A percentile compares a stretch with the other conserved stretches of the same genome.
Conservation (phyloP, 2,797 vertebrate species). For the Rhadinocentrus ornatus region DNA sequence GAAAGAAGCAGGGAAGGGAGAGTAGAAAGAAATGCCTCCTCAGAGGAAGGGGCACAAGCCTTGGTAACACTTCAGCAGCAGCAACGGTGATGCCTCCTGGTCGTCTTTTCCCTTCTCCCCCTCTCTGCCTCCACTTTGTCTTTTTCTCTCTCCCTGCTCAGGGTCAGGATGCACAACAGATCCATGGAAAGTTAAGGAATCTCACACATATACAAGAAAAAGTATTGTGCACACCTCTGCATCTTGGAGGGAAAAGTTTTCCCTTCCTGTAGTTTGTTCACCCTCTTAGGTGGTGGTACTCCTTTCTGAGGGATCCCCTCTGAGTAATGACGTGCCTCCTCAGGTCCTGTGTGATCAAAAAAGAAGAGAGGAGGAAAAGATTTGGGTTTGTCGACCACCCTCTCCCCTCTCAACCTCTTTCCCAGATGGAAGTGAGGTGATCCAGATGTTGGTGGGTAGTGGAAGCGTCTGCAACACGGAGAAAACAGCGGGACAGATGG, state of each 20-base stretch:
- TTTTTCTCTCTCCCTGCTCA: constrained; percentile 51
- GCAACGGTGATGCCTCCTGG: constrained; percentile 43
- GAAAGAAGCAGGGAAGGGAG: constrained; percentile 12
- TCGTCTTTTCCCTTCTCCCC: constrained; percentile 50
- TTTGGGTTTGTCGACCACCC: constrained; percentile 16
- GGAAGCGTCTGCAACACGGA: constrained; percentile 38
- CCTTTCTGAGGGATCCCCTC: constrained; percentile 39
- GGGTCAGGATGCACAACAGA: constrained; percentile 43
- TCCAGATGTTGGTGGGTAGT: constrained; percentile 69
- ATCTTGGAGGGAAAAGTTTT: constrained; percentile 60
- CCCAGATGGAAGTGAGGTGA: constrained; percentile 52
- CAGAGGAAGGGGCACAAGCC: constrained; percentile 45
- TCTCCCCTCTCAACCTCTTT: constrained; percentile 13
- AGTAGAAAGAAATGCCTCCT: constrained; percentile 53
- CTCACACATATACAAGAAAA: constrained; percentile 18
- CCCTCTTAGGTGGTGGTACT: constrained; percentile 34
- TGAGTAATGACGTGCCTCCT: constrained; percentile 23
- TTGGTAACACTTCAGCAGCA: constrained; percentile 60
- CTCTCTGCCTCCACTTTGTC: constrained; percentile 48
- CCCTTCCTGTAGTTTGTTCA: constrained; percentile 38
- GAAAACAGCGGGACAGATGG: constrained; percentile 67
- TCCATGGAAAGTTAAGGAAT: constrained; percentile 66
- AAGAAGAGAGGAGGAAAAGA: constrained; percentile 24
- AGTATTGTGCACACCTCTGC: constrained; percentile 31
- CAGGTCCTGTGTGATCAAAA: constrained; percentile 41